These are phyloP conservation scores for Enteromius anoplus DNA, from an alignment of 2,797 vertebrate species.

Conservation along the genomic window DNA sequence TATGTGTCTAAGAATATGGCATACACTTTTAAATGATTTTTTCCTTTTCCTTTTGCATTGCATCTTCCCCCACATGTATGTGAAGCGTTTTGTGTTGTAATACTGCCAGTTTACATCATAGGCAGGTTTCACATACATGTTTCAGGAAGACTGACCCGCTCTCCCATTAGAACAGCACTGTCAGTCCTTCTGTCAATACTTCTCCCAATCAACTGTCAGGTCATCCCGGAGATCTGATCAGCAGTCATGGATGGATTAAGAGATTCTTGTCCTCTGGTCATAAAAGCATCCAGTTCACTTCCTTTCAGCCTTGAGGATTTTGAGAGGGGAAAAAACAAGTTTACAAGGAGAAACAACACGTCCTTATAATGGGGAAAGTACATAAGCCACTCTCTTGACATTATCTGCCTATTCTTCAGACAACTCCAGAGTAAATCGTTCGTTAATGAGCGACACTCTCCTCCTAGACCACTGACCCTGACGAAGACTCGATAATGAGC, in stretches of 20 bases:
- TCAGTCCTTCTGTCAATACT: neutral
- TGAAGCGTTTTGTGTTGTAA: conserved; percentile 1
- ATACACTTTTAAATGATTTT: neutral
- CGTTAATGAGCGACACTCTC: conserved; percentile 42
- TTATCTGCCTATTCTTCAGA: conserved; percentile 38
- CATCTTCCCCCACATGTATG: neutral
- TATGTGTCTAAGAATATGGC: neutral
- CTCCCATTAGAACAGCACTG: conserved; percentile 3
- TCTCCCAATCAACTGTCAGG: conserved; percentile 24
- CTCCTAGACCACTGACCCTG: conserved; percentile 36
- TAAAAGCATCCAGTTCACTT: neutral
- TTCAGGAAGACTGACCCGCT: conserved; percentile 14
- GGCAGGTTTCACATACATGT: conserved; percentile 1
- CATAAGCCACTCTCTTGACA: conserved; percentile 35
- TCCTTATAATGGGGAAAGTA: conserved; percentile 20
- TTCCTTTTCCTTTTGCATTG: neutral
- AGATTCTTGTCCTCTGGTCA: conserved; percentile 17
- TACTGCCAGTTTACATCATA: conserved; percentile 11
- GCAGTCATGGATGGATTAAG: conserved; percentile 7
- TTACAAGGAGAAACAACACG: conserved; percentile 1
- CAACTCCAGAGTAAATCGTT: conserved; percentile 32
- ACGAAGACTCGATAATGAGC: conserved; percentile 39
- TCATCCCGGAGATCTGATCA: conserved; percentile 18
- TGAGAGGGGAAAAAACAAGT: neutral
- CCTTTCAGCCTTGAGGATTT: neutral